Evolutionary conservation across 2,113 vertebrate species (phyloP), one percentile per base, ranked within the genome.

Genomic region (Callorhinus ursinus): DNA sequence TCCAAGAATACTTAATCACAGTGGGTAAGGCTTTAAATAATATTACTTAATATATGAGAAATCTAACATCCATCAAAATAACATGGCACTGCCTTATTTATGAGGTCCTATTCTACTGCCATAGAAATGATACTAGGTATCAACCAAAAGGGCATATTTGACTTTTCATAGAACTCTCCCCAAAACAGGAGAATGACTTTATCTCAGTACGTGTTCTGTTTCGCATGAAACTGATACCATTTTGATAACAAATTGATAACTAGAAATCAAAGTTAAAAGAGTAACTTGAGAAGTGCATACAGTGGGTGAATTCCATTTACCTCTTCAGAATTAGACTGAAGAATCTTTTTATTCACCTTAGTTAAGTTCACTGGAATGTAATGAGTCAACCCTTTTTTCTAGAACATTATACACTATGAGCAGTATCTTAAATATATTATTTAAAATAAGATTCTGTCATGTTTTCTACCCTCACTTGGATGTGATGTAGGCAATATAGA

Each of bases 401-500:
- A 85, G 77, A 76, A 61, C 51, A 72, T 92, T 16, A 3, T 76
- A 82, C 55, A 81, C 33, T 93, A 71, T 83, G 39, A 36, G 86
- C 49, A 93, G 31, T 33, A 94, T 95, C 96, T 59, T 76, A 53
- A 94, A 87, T 93, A 77, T 51, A 61, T 59, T 91, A 97, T 95
- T 92, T 81, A 92, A 98, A 98, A 83, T 92, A 95, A 96, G 85
- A 88, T 76, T 95, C 63, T 51, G 21, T 69, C 85, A 61, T 88
- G 72, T 98, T 98, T 96, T 88, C 74, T 74, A 31, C 84, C 95
- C 84, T 95, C 69, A 51, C 82, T 97, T 98, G 98, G 96, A 39
- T 95, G 96, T 97, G 96, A 97, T 94, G 81, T 87, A 98, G 92
- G 97, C 96, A 93, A 96, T 93, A 98, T 86, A 97, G 94, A 94